These are phyloP conservation scores for Lepilemur ruficaudatus DNA, from an alignment of 2,797 vertebrate species.

Conservation along the genomic window DNA sequence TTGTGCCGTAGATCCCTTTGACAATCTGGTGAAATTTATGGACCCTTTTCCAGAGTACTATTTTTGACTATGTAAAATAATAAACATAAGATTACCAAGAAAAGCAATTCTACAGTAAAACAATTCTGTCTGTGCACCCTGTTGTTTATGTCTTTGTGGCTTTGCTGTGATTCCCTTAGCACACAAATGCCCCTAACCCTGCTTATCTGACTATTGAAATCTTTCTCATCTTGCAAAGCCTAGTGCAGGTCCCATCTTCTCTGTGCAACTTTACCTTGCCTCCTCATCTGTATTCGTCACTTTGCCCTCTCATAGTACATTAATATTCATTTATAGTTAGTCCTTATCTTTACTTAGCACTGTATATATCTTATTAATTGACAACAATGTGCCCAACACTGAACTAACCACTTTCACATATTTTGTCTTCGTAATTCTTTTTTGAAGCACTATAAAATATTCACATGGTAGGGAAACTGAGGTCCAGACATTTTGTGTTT, in stretches of 20 bases:
- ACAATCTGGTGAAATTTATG: not conserved
- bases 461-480: not conserved
- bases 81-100: not conserved
- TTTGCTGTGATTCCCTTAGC: not conserved
- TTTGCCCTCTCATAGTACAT: not conserved
- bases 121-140: not conserved
- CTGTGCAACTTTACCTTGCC: not conserved
- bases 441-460: not conserved
- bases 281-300: not conserved
- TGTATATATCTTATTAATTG: not conserved
- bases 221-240: not conserved
- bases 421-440: not conserved
- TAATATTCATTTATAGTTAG: not conserved
- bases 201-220: not conserved
- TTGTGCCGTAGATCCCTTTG: not conserved
- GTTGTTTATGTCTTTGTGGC: not conserved
- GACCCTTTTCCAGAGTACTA: not conserved
- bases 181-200: not conserved
- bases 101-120: not conserved
- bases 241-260: not conserved
- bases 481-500: not conserved
- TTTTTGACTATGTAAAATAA: slow-evolving; percentile 19
- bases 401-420: not conserved
- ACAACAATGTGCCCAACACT: not conserved
- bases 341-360: not conserved